Conservation (phyloP, 1,140 invertebrate genomes). For the Lasaia peninsularis region DNA sequence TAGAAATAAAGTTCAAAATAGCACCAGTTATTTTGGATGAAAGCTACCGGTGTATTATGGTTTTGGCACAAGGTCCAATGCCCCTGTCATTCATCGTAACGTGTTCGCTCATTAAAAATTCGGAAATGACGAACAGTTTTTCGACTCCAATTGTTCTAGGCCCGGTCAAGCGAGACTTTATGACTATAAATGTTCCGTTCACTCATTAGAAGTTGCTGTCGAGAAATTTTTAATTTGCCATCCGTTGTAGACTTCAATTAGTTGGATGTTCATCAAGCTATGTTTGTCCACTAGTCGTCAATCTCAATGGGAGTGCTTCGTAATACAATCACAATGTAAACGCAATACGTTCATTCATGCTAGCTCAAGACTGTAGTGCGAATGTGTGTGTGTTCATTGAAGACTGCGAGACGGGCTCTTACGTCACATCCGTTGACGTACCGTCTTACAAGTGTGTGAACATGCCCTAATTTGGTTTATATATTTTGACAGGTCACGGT, state of each 20-base stretch:
- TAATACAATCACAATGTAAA: constrained; percentile 50
- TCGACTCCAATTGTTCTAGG: constrained; percentile 58
- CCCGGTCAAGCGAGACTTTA: constrained; percentile 62
- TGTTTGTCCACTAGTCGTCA: constrained; percentile 59
- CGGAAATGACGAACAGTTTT: constrained; percentile 74
- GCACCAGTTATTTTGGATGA: constrained; percentile 19
- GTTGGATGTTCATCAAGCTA: constrained; percentile 38
- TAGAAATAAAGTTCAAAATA: constrained; percentile 41
- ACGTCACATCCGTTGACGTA: constrained; percentile 67
- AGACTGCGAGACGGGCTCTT: constrained; percentile 54
- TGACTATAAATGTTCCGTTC: constrained; percentile 43
- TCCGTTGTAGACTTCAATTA: constrained; percentile 58
- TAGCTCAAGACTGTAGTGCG: constrained; percentile 35
- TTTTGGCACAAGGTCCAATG: constrained; percentile 70
- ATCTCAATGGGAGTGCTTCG: constrained; percentile 50
- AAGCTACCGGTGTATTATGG: constrained; percentile 53
- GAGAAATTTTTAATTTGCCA: constrained; percentile 48
- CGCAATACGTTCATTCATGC: constrained; percentile 64
- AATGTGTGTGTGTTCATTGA: constrained; percentile 62
- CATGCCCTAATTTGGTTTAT: constrained; percentile 44
- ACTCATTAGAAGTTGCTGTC: constrained; percentile 52
- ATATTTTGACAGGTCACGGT: constrained; percentile 59
- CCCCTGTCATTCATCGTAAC: constrained; percentile 64
- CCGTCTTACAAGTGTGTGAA: constrained; percentile 62
- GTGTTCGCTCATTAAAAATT: constrained; percentile 67